Base-by-base conservation (phyloP, 2,797 vertebrate genomes). In the Streptopelia turtur region DNA sequence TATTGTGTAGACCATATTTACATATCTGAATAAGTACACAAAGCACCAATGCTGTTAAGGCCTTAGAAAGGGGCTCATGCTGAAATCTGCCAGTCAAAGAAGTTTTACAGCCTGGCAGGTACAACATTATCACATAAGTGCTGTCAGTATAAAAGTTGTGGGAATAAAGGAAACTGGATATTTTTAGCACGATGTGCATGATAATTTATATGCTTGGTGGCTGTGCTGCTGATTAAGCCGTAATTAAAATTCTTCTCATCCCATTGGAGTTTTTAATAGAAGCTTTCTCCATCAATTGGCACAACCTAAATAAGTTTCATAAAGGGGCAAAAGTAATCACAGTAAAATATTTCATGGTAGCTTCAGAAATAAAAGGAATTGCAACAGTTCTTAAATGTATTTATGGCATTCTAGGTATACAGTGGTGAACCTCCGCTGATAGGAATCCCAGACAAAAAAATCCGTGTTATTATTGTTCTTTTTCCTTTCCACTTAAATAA, bases 171-270 rank as follows among this genome's bases (percentile, higher is more conserved):
- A 98, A 98, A 99, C 98, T 98, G 99, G 99, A 98, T 99, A 98
- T 99, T 99, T 99, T 99, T 99, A 99, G 99, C 99, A 99, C 99
- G 99, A 99, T 97, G 99, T 99, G 99, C 99, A 99, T 99, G 99
- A 99, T 99, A 99, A 99, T 99, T 99, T 99, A 99, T 99, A 99
- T 99, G 99, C 99, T 99, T 99, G 98, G 99, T 99, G 99, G 99
- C 99, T 99, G 99, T 99, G 99, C 99, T 99, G 99, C 99, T 99
- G 98, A 99, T 99, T 99, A 99, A 99, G 98, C 98, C 98, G 98
- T 99, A 99, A 99, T 99, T 99, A 99, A 99, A 99, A 98, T 98
- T 98, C 98, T 98, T 99, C 98, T 98, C 98, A 98, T 98, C 98
- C 97, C 98, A 98, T 98, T 98, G 99, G 98, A 99, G 97, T 98